Percentiles rank a stretch among this genome's conserved stretches.
These are phyloP conservation scores for Protophormia terraenovae DNA, from an alignment of 2,888 invertebrate species.

Conservation along the genomic window DNA sequence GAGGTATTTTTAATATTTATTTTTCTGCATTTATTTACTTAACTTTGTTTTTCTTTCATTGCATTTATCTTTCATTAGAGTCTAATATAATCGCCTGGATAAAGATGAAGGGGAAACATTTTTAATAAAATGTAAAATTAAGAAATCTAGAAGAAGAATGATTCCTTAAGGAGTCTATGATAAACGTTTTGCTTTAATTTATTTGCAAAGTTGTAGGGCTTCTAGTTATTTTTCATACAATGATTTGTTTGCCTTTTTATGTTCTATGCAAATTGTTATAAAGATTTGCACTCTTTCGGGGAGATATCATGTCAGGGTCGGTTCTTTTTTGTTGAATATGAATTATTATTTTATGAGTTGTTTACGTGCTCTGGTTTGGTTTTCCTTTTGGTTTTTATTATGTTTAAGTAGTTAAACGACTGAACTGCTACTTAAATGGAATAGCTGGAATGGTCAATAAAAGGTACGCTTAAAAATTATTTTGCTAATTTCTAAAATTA, in stretches of 20 bases:
- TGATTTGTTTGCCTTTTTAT: constrained; percentile 7
- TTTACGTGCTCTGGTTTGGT: constrained; percentile 49
- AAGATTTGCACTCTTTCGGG: not conserved
- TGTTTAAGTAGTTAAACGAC: not conserved
- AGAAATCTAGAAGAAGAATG: not conserved
- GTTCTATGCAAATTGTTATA: constrained; percentile 10
- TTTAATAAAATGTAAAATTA: constrained; percentile 18
- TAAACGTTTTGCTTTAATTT: constrained; percentile 13
- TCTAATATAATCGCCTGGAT: constrained; percentile 58
- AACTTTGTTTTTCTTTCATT: not conserved
- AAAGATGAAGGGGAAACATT: constrained; percentile 1
- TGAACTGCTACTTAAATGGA: not conserved
- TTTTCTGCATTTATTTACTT: constrained; percentile 35
- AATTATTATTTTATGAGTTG: constrained; percentile 51
- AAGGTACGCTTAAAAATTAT: too few relatives aligned
- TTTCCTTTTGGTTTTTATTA: not conserved
- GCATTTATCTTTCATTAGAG: constrained; percentile 62
- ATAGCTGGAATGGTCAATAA: not conserved
- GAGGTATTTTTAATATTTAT: constrained; percentile 55
- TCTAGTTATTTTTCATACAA: not conserved
- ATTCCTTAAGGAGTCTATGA: constrained; percentile 50
- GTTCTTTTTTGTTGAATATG: constrained; percentile 41
- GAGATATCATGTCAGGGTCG: constrained; percentile 58
- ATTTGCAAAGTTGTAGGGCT: not conserved
- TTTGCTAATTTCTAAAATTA: not conserved